Percentiles rank a stretch among this genome's conserved stretches.
Evolutionary conservation across 1,140 invertebrate species (phyloP).

Genomic region (Megalonaias nervosa): DNA sequence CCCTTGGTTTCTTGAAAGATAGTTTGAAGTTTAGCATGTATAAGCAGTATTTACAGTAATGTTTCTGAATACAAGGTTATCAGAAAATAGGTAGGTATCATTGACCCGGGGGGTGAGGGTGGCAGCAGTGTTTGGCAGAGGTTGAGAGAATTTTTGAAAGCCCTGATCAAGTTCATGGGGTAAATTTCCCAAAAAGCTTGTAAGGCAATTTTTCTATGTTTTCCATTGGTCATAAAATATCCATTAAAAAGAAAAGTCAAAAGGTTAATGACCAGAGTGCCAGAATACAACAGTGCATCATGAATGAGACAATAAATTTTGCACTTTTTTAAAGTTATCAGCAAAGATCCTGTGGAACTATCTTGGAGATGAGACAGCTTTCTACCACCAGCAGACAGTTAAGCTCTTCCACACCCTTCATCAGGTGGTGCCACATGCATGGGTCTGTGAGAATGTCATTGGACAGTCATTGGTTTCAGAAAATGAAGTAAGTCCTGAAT

Average conservation of each 20-base stretch:
- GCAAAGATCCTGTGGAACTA: constrained; percentile 81
- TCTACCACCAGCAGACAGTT: constrained; percentile 78
- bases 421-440: constrained; percentile 77
- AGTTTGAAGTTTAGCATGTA: too few relatives aligned
- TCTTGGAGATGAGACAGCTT: constrained; percentile 75
- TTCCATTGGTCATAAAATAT: constrained; percentile 2
- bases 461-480: constrained; percentile 73
- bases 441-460: constrained; percentile 81
- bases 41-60: too few relatives aligned
- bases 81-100: too few relatives aligned
- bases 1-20: too few relatives aligned
- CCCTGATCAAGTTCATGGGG: too few relatives aligned
- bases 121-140: too few relatives aligned
- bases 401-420: constrained; percentile 82
- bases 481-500: constrained; percentile 59
- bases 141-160: too few relatives aligned
- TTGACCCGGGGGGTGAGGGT: too few relatives aligned
- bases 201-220: too few relatives aligned
- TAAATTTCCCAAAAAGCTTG: too few relatives aligned
- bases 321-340: constrained; percentile 72
- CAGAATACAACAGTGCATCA: neutral
- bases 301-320: neutral
- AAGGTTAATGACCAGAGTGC: neutral
- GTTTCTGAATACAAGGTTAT: too few relatives aligned
- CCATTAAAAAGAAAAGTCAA: neutral